Conservation (phyloP, 1,140 invertebrate species). For the Aphaenogaster rudis region DNA sequence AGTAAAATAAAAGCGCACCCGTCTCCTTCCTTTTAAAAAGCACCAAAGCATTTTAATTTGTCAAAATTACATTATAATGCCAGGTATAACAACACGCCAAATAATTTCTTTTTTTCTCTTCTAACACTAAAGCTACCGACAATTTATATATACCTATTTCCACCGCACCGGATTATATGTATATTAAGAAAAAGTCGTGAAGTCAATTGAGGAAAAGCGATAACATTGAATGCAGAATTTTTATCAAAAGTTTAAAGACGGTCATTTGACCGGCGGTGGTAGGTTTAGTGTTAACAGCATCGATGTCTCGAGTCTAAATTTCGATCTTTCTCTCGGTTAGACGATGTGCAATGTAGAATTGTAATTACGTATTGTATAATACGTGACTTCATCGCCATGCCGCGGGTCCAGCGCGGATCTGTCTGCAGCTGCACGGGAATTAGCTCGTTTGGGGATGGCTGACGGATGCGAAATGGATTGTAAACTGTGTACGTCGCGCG, state of each 20-base stretch:
- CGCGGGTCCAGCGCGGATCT: background rate
- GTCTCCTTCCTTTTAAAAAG: background rate
- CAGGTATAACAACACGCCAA: background rate
- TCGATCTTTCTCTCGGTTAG: background rate
- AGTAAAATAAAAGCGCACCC: background rate
- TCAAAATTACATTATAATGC: background rate
- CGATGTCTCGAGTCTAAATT: background rate
- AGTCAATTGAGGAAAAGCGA: too few relatives aligned
- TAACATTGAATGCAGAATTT: too few relatives aligned
- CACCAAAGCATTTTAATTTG: background rate
- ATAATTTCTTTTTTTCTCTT: background rate
- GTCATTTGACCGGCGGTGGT: too few relatives aligned
- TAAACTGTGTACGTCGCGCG: conserved; percentile 23
- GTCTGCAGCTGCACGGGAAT: conserved; percentile 3
- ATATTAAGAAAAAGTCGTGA: too few relatives aligned
- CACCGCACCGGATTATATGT: too few relatives aligned
- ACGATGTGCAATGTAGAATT: background rate
- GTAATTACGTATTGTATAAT: conserved; percentile 34
- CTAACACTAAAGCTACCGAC: background rate
- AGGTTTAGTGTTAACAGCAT: background rate
- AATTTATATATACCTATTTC: too few relatives aligned
- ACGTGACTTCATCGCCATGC: conserved; percentile 29
- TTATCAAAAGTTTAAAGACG: too few relatives aligned
- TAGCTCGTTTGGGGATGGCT: conserved; percentile 8
- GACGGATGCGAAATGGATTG: conserved; percentile 23